Evolutionary conservation across 1,140 invertebrate species (phyloP).

Genomic region (Scaptomyza montana): DNA sequence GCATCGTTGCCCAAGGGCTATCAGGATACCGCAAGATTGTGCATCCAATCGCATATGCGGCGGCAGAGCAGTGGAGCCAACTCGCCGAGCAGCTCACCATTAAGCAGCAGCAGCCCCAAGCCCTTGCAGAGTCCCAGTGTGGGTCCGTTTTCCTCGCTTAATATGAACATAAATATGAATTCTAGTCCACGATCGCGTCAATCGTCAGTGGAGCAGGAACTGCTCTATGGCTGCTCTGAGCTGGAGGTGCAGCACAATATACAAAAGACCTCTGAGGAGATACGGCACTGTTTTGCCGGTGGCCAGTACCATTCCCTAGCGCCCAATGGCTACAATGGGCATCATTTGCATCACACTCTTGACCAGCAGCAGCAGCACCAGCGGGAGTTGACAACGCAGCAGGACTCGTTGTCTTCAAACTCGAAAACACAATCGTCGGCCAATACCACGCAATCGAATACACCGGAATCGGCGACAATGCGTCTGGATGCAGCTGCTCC

Average conservation of each 20-base stretch:
- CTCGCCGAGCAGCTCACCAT: slow-evolving; percentile 77
- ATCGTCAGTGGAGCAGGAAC: slow-evolving; percentile 85
- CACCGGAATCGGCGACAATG: slow-evolving; percentile 83
- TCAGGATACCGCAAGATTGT: slow-evolving; percentile 91
- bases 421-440: slow-evolving; percentile 83
- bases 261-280: slow-evolving; percentile 95
- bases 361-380: slow-evolving; percentile 50
- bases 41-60: slow-evolving; percentile 93
- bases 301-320: slow-evolving; percentile 87
- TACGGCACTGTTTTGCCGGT: slow-evolving; percentile 88
- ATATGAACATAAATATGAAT: slow-evolving; percentile 69
- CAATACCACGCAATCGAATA: slow-evolving; percentile 83
- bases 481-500: slow-evolving; percentile 65
- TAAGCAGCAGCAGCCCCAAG: slow-evolving; percentile 83
- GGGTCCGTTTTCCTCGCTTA: slow-evolving; percentile 78
- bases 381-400: slow-evolving; percentile 49
- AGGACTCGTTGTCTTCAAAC: slow-evolving; percentile 80
- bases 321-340: slow-evolving; percentile 85
- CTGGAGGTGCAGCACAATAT: slow-evolving; percentile 95
- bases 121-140: slow-evolving; percentile 81
- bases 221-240: slow-evolving; percentile 90
- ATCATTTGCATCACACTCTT: slow-evolving; percentile 79
- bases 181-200: slow-evolving; percentile 83
- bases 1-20: slow-evolving; percentile 92
- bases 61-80: slow-evolving; percentile 85